phyloP scores from a whole-genome alignment of 2,888 invertebrate species.

The Pandemis cinnamomeana region DNA sequence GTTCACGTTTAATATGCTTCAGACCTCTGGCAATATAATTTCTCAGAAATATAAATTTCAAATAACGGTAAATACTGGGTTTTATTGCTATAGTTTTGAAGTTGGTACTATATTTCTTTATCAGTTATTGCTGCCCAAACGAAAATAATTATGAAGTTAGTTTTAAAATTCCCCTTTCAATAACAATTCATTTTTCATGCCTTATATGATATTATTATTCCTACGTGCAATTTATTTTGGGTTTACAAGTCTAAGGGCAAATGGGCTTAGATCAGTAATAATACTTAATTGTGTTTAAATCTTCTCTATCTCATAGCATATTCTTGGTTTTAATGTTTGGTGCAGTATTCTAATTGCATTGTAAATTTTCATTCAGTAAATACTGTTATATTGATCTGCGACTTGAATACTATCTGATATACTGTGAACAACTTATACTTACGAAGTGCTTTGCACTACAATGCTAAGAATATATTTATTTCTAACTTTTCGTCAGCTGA shows the following conservation, averaged over 20 bases:
- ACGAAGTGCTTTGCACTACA: conserved; percentile 59
- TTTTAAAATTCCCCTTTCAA: conserved; percentile 14
- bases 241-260: conserved; percentile 75
- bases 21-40: conserved; percentile 57
- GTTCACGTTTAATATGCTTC: conserved; percentile 50
- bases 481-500: conserved; percentile 20
- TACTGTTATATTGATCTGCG: conserved; percentile 57
- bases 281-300: conserved; percentile 68
- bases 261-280: conserved; percentile 77
- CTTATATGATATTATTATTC: conserved; percentile 32
- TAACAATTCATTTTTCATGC: conserved; percentile 37
- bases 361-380: conserved; percentile 79
- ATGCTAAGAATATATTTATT: conserved; percentile 27
- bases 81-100: conserved; percentile 60
- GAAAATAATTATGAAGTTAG: conserved; percentile 45
- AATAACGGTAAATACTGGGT: conserved; percentile 9
- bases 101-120: conserved; percentile 51
- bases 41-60: conserved; percentile 12
- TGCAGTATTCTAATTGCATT: conserved; percentile 83
- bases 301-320: conserved; percentile 74
- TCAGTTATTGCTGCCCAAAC: conserved; percentile 53
- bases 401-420: conserved; percentile 64
- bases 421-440: conserved; percentile 56
- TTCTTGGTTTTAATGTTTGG: conserved; percentile 82
- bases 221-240: conserved; percentile 53